Evolutionary conservation across 1,140 invertebrate genomes (phyloP).

Genomic region (Pomacea maculata): DNA sequence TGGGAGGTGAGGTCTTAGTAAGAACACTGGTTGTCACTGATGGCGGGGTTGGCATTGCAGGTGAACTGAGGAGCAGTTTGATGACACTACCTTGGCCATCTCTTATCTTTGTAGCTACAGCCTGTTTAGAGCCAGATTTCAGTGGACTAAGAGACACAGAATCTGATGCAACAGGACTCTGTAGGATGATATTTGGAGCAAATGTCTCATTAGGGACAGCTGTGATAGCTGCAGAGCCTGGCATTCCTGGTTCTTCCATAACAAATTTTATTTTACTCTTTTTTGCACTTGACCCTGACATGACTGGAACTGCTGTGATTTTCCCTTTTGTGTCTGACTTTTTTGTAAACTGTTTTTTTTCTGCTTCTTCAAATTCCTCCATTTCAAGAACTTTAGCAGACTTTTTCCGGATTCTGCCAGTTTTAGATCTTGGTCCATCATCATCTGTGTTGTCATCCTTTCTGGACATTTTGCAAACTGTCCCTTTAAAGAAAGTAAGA

Average conservation of each 20-base stretch:
- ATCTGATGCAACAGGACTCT: neutral
- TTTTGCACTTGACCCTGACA: slow-evolving; percentile 2
- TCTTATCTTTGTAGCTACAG: slow-evolving; percentile 3
- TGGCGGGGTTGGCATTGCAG: slow-evolving; percentile 35
- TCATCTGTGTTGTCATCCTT: slow-evolving; percentile 23
- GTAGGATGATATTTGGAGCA: neutral
- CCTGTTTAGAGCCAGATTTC: slow-evolving; percentile 12
- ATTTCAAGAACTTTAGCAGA: slow-evolving; percentile 82
- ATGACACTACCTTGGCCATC: slow-evolving; percentile 42
- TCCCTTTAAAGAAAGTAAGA: neutral
- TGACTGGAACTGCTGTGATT: slow-evolving; percentile 23
- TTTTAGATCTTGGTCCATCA: slow-evolving; percentile 16
- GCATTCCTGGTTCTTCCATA: too few species aligned
- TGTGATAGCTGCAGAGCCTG: too few species aligned
- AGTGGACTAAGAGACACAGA: neutral
- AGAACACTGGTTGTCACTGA: slow-evolving; percentile 32
- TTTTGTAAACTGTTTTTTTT: slow-evolving; percentile 64
- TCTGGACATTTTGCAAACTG: slow-evolving; percentile 16
- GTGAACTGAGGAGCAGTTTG: slow-evolving; percentile 51
- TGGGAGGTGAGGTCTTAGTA: slow-evolving; percentile 22
- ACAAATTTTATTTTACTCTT: slow-evolving; percentile 12
- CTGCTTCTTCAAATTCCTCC: slow-evolving; percentile 90
- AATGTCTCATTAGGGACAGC: too few species aligned
- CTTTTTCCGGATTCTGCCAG: slow-evolving; percentile 81
- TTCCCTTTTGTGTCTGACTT: slow-evolving; percentile 41